These are phyloP conservation scores for Gonocerus acuteangulatus DNA, from an alignment of 2,888 invertebrate species.

Conservation along the genomic window DNA sequence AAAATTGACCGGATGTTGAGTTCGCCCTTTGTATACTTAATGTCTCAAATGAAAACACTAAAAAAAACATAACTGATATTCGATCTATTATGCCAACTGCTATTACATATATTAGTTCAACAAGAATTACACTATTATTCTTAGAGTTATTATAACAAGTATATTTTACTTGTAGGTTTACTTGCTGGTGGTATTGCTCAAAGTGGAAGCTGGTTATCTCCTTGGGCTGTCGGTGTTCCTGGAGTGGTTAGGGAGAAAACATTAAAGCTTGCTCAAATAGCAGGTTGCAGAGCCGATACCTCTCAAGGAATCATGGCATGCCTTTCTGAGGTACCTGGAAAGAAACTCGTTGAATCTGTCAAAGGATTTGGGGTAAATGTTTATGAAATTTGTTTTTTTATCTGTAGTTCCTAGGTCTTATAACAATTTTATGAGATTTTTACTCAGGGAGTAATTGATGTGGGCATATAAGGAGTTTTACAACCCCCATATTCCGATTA, in stretches of 20 bases:
- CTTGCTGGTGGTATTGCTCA: conserved; percentile 38
- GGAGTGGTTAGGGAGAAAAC: conserved; percentile 43
- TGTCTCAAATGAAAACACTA: too few relatives aligned
- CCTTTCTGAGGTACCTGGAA: conserved; percentile 21
- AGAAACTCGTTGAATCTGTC: conserved; percentile 24
- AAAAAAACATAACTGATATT: too few relatives aligned
- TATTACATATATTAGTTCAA: too few relatives aligned
- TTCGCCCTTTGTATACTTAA: too few relatives aligned
- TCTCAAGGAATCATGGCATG: conserved; percentile 21
- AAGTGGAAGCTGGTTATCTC: conserved; percentile 37
- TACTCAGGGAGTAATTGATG: too few relatives aligned
- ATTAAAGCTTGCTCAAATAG: conserved; percentile 47
- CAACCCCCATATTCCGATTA: too few relatives aligned
- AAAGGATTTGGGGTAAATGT: conserved; percentile 27
- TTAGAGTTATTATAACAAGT: too few relatives aligned
- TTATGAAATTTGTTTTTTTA: not conserved
- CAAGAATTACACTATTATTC: too few relatives aligned
- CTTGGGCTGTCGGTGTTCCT: conserved; percentile 35
- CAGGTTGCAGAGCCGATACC: conserved; percentile 9
- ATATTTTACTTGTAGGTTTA: conserved; percentile 32
- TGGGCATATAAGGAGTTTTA: too few relatives aligned
- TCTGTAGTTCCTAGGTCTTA: not conserved
- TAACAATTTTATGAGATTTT: too few relatives aligned
- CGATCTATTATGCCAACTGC: too few relatives aligned
- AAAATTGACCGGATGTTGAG: too few relatives aligned